Conservation (phyloP, 2,113 vertebrate genomes). For the Nycticorax nycticorax region DNA sequence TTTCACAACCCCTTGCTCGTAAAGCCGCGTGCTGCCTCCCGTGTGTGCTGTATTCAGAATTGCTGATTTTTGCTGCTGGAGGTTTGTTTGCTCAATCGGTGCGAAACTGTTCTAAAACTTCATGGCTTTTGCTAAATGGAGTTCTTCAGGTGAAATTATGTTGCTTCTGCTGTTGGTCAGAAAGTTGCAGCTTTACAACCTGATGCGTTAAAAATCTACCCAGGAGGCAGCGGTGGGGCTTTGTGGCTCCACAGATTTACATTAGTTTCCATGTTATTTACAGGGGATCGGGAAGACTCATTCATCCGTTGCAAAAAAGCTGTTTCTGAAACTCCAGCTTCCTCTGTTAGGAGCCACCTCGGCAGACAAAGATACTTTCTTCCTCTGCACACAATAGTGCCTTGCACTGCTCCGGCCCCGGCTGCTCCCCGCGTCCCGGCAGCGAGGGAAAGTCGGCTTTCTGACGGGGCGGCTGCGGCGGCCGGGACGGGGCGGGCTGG, state of each 20-base stretch:
- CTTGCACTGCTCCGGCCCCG: not conserved
- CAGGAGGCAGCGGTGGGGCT: not conserved
- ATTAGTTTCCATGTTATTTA: constrained; percentile 7
- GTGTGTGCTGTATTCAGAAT: accelerated
- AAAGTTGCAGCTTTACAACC: not conserved
- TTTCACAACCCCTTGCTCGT: not conserved
- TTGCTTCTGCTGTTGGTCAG: not conserved
- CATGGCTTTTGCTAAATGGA: not conserved
- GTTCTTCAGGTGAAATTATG: accelerated
- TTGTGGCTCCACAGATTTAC: not conserved
- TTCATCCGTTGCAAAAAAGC: not conserved
- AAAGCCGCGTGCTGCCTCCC: not conserved
- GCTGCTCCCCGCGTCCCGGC: not conserved
- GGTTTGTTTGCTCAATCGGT: not conserved
- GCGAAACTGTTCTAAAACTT: not conserved
- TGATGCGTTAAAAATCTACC: not conserved
- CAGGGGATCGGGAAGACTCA: not conserved
- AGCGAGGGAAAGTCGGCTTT: not conserved
- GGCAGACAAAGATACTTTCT: not conserved
- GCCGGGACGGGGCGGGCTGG: accelerated
- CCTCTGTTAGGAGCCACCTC: not conserved
- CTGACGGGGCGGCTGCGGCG: not conserved
- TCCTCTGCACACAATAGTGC: not conserved
- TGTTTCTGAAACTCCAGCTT: not conserved
- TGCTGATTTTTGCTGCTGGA: not conserved